Base-by-base conservation (phyloP, 2,797 vertebrate genomes). In the Hemitrygon akajei region DNA sequence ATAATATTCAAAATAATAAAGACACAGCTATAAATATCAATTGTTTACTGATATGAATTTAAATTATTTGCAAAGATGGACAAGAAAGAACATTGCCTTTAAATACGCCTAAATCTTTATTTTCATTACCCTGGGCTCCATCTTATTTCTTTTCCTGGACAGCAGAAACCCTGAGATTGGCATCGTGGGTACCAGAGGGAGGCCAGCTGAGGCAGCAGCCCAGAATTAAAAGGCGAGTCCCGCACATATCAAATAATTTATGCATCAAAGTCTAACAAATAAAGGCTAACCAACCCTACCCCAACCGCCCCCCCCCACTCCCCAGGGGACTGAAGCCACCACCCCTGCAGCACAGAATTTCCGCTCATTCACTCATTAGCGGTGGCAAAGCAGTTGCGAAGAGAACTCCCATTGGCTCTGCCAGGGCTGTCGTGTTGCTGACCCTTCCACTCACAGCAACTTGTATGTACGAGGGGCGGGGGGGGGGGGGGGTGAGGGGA, bases 351-450 rank as follows among this genome's bases (percentile, higher is more conserved):
- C 94, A 93, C 69, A 94, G 93, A 34, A 77, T 93, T 94, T 93
- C 94, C 93, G 94, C 84, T 94, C 94, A 93, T 94, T 81, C 94
- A 93, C 94, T 95, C 94, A 94, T 94, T 94, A 94, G 94, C 91
- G 69, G 60, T 75, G 27, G 77, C 27, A 60, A 93, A 94, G 87
- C 94, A 94, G 94, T 94, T 87, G 91, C 94, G 34, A 93, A 30
- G 73, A 10, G 1, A 18, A 47, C 47, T 60, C 73, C 47, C 73
- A 94, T 94, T 94, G 94, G 94, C 93, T 93, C 25, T 91, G 94
- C 79, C 75, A 66, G 82, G 82, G 75, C 87, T 93, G 92, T 37
- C 93, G 18, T 14, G 84, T 75, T 91, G 12, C 94, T 93, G 94
- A 91, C 94, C 94, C 75, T 94, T 94, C 91, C 37, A 94, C 84